Conservation (phyloP, 2,113 vertebrate species). For the Halichoeres trimaculatus region DNA sequence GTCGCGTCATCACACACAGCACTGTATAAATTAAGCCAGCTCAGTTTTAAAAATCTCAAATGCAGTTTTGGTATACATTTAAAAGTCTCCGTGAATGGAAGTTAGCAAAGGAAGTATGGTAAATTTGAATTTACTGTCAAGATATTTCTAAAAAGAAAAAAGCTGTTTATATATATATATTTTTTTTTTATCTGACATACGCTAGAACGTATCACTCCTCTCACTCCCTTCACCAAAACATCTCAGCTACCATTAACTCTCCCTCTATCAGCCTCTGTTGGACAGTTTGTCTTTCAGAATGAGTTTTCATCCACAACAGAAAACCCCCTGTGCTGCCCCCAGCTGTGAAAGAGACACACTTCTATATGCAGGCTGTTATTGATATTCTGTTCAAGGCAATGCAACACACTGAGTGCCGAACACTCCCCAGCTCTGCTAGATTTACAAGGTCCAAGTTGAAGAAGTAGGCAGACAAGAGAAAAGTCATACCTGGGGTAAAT, state of each 20-base stretch:
- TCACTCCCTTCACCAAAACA: too few relatives aligned
- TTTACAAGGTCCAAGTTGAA: background rate
- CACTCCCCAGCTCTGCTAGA: background rate
- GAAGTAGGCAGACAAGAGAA: background rate
- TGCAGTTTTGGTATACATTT: background rate
- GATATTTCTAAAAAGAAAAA: too few relatives aligned
- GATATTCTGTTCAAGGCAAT: background rate
- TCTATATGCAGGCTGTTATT: background rate
- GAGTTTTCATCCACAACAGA: background rate
- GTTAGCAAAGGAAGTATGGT: background rate
- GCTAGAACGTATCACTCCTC: too few relatives aligned
- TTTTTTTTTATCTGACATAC: too few relatives aligned
- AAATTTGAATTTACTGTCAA: background rate
- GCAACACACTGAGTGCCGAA: background rate
- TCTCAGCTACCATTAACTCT: too few relatives aligned
- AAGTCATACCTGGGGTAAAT: too few relatives aligned
- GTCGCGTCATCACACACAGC: background rate
- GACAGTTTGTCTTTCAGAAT: too few relatives aligned
- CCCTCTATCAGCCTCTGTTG: too few relatives aligned
- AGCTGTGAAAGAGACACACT: background rate
- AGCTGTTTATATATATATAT: too few relatives aligned
- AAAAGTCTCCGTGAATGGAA: background rate
- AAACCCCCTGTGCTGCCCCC: background rate
- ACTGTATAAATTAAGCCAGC: background rate
- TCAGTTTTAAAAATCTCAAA: background rate